These are phyloP conservation scores for Troilus luridus DNA, from an alignment of 2,888 invertebrate species.

Conservation along the genomic window DNA sequence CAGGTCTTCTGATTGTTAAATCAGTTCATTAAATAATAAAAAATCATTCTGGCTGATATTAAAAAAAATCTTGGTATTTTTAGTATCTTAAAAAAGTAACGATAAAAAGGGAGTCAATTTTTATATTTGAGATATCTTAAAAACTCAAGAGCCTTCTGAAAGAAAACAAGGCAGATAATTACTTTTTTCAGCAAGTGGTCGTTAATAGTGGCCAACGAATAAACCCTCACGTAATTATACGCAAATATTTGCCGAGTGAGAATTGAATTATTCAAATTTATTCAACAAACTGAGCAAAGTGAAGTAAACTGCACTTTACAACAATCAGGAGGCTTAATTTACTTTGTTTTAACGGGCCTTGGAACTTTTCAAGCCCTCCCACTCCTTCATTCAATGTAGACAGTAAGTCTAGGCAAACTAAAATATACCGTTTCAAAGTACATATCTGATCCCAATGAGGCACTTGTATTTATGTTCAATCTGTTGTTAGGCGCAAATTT, in stretches of 20 bases:
- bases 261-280: conserved; percentile 32
- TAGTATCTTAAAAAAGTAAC: too few relatives aligned
- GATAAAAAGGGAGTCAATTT: background rate
- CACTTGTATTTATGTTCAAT: background rate
- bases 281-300: conserved; percentile 9
- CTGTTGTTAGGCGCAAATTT: background rate
- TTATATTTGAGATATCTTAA: background rate
- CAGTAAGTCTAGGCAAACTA: conserved; percentile 14
- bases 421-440: background rate
- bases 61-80: too few relatives aligned
- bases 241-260: conserved; percentile 5
- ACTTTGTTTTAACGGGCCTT: conserved; percentile 32
- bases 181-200: conserved; percentile 3
- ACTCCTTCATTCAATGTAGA: background rate
- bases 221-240: conserved; percentile 31
- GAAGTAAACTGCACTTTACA: conserved; percentile 48
- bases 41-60: too few relatives aligned
- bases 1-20: too few relatives aligned
- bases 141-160: background rate
- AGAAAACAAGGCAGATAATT: conserved; percentile 10
- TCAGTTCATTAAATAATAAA: too few relatives aligned
- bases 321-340: conserved; percentile 22
- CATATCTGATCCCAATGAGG: background rate
- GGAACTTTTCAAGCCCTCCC: background rate
- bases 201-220: background rate